phyloP scores from a whole-genome alignment of 2,888 invertebrate genomes.

The Monochamus alternatus region DNA sequence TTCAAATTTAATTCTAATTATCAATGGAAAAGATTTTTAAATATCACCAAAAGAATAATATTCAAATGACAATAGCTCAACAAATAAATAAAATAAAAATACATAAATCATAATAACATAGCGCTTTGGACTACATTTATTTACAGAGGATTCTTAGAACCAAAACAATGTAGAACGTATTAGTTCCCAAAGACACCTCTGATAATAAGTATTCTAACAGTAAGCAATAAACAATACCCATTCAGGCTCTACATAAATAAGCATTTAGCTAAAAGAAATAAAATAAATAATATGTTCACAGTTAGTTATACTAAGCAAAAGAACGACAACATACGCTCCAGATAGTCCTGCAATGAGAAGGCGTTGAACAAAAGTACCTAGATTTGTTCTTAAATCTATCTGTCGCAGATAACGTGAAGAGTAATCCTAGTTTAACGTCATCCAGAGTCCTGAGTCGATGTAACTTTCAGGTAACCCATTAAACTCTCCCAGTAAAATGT shows the following conservation, averaged over 20 bases:
- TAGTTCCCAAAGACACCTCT: slow-evolving; percentile 11
- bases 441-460: neutral
- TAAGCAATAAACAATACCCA: slow-evolving; percentile 12
- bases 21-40: no score
- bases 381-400: neutral
- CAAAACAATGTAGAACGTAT: neutral
- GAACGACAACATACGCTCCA: neutral
- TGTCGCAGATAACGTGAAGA: neutral
- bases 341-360: neutral
- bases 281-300: slow-evolving; percentile 15
- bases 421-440: neutral
- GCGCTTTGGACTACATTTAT: neutral
- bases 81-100: slow-evolving; percentile 13
- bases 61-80: neutral
- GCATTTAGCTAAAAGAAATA: slow-evolving; percentile 17
- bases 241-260: neutral
- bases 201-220: neutral
- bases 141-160: slow-evolving; percentile 14
- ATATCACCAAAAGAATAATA: neutral
- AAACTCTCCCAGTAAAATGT: neutral
- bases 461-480: slow-evolving; percentile 3
- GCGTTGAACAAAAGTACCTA: slow-evolving; percentile 1
- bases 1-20: no score
- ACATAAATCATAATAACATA: slow-evolving; percentile 9
- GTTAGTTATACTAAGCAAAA: slow-evolving; percentile 13